phyloP scores from a whole-genome alignment of 2,888 invertebrate genomes.

The Lasioglossum marginatum region DNA sequence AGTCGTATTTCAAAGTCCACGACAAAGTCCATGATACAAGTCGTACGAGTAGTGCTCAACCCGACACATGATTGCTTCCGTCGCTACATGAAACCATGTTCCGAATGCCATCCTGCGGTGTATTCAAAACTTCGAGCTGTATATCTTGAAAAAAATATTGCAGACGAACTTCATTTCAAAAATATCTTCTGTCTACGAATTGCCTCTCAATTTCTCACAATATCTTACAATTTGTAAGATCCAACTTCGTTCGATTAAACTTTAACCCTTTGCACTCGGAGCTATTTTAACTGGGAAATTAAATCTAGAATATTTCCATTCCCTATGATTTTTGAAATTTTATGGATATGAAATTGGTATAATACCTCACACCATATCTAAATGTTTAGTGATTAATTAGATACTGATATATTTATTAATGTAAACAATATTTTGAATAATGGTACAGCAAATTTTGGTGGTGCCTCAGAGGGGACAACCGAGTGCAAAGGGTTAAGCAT shows the following conservation, averaged over 20 bases:
- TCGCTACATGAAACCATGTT: constrained; percentile 56
- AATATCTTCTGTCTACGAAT: not conserved
- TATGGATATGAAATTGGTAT: too few species aligned
- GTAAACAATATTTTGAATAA: too few species aligned
- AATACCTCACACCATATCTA: too few species aligned
- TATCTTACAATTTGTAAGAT: not conserved
- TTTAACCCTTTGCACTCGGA: too few species aligned
- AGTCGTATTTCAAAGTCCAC: constrained; percentile 73
- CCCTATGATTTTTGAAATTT: too few species aligned
- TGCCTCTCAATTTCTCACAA: not conserved
- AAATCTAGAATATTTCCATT: too few species aligned
- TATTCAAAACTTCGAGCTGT: not conserved
- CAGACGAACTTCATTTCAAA: not conserved
- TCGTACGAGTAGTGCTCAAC: not conserved
- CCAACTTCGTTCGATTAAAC: not conserved
- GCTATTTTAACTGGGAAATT: too few species aligned
- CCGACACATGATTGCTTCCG: constrained; percentile 26
- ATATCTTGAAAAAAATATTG: not conserved
- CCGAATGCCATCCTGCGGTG: not conserved
- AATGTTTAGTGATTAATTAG: too few species aligned
- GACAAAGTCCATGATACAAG: not conserved
- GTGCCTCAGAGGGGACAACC: too few species aligned
- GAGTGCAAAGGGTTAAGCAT: too few species aligned
- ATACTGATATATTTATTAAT: too few species aligned
- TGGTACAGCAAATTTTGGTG: too few species aligned